A percentile compares a stretch with the other conserved stretches of the same genome.
These are phyloP conservation scores for Styela clava DNA, from an alignment of 23 tunicate genomes.

Conservation along the genomic window DNA sequence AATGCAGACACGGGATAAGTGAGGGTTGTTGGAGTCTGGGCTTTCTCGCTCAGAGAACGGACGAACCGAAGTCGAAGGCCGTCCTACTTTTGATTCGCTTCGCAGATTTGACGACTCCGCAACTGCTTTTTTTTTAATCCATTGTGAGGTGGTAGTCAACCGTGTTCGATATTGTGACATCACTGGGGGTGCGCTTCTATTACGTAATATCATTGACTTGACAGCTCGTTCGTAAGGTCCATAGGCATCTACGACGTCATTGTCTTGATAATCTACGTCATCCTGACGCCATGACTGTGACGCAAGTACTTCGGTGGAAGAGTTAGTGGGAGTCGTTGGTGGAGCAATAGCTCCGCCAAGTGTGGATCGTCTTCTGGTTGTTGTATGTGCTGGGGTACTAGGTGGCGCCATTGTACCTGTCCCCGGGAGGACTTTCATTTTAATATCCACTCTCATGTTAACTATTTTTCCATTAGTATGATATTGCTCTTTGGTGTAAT, in stretches of 20 bases:
- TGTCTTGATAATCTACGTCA: background rate
- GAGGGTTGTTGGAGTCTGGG: background rate
- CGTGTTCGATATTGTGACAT: constrained; percentile 26
- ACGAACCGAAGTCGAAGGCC: constrained; percentile 25
- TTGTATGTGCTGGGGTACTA: background rate
- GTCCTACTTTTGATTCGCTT: background rate
- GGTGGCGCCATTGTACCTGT: background rate
- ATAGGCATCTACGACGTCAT: constrained; percentile 5
- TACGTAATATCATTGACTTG: constrained; percentile 3
- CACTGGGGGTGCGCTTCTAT: constrained; percentile 30
- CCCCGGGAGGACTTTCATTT: constrained; percentile 17
- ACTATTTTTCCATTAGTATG: constrained; percentile 4
- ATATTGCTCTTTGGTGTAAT: background rate
- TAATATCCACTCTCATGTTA: constrained; percentile 29
- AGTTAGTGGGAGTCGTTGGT: constrained; percentile 19
- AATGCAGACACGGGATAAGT: background rate
- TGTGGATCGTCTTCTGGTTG: background rate
- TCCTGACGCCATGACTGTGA: background rate
- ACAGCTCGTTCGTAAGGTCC: background rate
- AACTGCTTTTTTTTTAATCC: constrained; percentile 24
- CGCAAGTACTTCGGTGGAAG: background rate
- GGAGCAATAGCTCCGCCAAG: constrained; percentile 23
- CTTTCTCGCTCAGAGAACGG: constrained; percentile 23
- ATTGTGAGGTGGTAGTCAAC: constrained; percentile 7
- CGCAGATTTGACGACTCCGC: background rate